phyloP scores from a whole-genome alignment of 2,888 invertebrate genomes.

The Hermaeophaga mercurialis region DNA sequence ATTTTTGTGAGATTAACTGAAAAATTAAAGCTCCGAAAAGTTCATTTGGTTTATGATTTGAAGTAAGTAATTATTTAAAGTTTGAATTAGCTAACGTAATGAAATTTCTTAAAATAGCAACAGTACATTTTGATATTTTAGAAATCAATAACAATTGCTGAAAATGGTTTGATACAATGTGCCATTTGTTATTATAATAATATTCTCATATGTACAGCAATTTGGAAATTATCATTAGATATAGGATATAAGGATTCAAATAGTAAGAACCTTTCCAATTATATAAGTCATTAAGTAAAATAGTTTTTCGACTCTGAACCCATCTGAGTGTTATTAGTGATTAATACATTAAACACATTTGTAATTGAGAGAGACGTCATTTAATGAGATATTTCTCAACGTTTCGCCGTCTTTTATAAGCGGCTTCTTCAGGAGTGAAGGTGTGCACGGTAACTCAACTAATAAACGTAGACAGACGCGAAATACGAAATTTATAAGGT shows the following conservation, averaged over 20 bases:
- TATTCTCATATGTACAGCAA: background rate
- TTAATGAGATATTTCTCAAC: too few relatives aligned
- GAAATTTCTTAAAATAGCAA: too few relatives aligned
- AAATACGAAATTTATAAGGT: too few relatives aligned
- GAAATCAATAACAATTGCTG: background rate
- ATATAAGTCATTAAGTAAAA: background rate
- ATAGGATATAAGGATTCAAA: constrained; percentile 7
- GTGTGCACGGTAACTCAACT: too few relatives aligned
- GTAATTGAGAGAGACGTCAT: background rate
- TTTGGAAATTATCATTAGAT: constrained; percentile 1
- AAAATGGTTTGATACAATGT: too few relatives aligned
- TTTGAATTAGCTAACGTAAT: background rate
- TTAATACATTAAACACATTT: background rate
- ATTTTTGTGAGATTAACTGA: background rate
- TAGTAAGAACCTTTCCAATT: constrained; percentile 5
- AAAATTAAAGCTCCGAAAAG: background rate
- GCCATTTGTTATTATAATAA: background rate
- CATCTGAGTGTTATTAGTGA: background rate
- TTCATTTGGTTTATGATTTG: background rate
- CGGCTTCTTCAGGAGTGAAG: too few relatives aligned
- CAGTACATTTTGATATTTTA: background rate
- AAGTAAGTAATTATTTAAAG: background rate
- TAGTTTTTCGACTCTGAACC: background rate
- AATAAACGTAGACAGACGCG: too few relatives aligned
- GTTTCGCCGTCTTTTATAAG: too few relatives aligned